Percentiles rank a stretch among this genome's conserved stretches.
Evolutionary conservation across 2,888 invertebrate species (phyloP).

Genomic region (Lacanobia wlatinum): DNA sequence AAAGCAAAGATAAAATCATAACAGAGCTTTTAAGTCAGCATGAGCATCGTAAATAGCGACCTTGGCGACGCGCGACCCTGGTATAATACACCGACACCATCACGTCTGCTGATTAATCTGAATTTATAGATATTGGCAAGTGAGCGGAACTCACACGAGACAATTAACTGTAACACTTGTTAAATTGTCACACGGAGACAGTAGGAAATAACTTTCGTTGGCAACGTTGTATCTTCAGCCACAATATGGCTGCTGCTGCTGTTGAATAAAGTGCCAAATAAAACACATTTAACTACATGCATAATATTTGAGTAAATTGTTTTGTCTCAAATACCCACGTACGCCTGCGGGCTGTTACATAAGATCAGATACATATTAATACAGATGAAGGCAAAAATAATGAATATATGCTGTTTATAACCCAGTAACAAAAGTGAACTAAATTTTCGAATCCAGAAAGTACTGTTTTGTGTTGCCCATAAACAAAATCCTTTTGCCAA

Average conservation of each 20-base stretch:
- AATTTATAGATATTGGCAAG: constrained; percentile 86
- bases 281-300: constrained; percentile 72
- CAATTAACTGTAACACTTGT: constrained; percentile 84
- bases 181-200: constrained; percentile 81
- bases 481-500: constrained; percentile 66
- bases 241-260: constrained; percentile 65
- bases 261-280: constrained; percentile 80
- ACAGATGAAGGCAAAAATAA: constrained; percentile 34
- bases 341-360: constrained; percentile 38
- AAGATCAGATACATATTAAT: constrained; percentile 47
- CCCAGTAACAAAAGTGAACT: constrained; percentile 40
- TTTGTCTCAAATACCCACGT: constrained; percentile 48
- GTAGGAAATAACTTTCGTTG: constrained; percentile 83
- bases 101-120: constrained; percentile 79
- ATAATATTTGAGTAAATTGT: constrained; percentile 56
- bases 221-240: constrained; percentile 75
- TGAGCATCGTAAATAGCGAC: constrained; percentile 64
- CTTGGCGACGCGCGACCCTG: constrained; percentile 72
- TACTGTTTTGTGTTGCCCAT: constrained; percentile 61
- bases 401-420: constrained; percentile 32
- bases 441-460: constrained; percentile 49
- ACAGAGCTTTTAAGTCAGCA: constrained; percentile 61
- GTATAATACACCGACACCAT: constrained; percentile 71
- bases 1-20: constrained; percentile 66
- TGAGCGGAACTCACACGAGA: constrained; percentile 75